phyloP scores from a whole-genome alignment of 2,888 invertebrate species.

The Sarcophaga carnaria region DNA sequence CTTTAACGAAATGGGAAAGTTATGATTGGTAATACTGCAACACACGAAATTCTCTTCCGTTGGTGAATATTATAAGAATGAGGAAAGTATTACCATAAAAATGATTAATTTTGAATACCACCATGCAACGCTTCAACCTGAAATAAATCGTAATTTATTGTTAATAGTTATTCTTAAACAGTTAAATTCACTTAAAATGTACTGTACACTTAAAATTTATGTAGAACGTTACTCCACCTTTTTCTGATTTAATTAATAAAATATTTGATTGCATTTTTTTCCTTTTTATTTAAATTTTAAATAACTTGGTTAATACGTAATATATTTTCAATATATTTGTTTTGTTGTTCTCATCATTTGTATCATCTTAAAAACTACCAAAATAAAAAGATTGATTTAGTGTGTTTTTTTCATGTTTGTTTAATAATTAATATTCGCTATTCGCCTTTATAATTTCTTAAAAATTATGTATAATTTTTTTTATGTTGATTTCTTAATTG shows the following conservation, averaged over 20 bases:
- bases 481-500: constrained; percentile 26
- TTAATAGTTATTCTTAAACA: too few species aligned
- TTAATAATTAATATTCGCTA: constrained; percentile 55
- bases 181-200: too few species aligned
- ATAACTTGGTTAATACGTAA: constrained; percentile 67
- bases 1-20: too few species aligned
- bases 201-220: too few species aligned
- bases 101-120: too few species aligned
- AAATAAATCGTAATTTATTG: too few species aligned
- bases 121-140: too few species aligned
- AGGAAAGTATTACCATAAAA: too few species aligned
- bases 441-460: constrained; percentile 54
- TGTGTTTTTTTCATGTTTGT: constrained; percentile 38
- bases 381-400: constrained; percentile 69
- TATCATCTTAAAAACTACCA: constrained; percentile 61
- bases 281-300: constrained; percentile 63
- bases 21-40: too few species aligned
- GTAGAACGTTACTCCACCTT: neutral
- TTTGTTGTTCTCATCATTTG: constrained; percentile 41
- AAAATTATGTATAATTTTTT: constrained; percentile 48
- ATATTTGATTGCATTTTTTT: constrained; percentile 11
- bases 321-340: constrained; percentile 68
- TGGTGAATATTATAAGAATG: too few species aligned
- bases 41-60: too few species aligned
- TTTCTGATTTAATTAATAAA: neutral